Evolutionary conservation across 1,140 invertebrate species (phyloP).

Genomic region (Microplitis demolitor): DNA sequence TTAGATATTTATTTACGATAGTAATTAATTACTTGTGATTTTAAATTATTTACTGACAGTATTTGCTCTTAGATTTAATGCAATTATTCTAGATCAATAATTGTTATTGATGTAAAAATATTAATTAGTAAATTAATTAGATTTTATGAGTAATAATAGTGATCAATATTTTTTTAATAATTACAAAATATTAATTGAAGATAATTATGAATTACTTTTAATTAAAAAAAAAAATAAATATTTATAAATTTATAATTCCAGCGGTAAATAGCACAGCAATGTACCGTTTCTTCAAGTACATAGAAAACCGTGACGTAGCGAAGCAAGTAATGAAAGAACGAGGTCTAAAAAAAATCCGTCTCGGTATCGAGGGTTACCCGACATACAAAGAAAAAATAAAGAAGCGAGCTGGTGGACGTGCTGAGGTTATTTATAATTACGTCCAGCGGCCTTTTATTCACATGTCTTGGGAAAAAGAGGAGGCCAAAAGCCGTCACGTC

Average conservation of each 20-base stretch:
- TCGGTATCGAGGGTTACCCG: slow-evolving; percentile 99
- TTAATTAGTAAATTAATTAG: too few species aligned
- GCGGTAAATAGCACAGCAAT: slow-evolving; percentile 88
- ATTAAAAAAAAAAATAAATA: too few species aligned
- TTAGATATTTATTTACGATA: too few species aligned
- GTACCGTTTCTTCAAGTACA: slow-evolving; percentile 99
- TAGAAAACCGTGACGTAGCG: slow-evolving; percentile 98
- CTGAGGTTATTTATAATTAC: slow-evolving; percentile 99
- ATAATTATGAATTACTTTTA: too few species aligned
- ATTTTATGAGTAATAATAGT: too few species aligned
- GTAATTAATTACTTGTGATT: too few species aligned
- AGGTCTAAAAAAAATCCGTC: slow-evolving; percentile 97
- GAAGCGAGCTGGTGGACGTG: slow-evolving; percentile 85
- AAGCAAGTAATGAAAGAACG: slow-evolving; percentile 98
- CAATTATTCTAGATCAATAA: too few species aligned
- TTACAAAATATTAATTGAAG: too few species aligned
- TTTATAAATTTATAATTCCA: slow-evolving; percentile 46
- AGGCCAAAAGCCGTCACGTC: slow-evolving; percentile 97
- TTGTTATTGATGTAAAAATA: too few species aligned
- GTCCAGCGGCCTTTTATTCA: slow-evolving; percentile 99
- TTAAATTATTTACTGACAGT: too few species aligned
- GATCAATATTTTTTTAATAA: too few species aligned
- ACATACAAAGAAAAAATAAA: slow-evolving; percentile 98
- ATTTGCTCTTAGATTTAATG: too few species aligned
- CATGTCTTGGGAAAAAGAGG: slow-evolving; percentile 99